Conservation (phyloP, 2,113 vertebrate genomes). For the Sphyrna mokarran region DNA sequence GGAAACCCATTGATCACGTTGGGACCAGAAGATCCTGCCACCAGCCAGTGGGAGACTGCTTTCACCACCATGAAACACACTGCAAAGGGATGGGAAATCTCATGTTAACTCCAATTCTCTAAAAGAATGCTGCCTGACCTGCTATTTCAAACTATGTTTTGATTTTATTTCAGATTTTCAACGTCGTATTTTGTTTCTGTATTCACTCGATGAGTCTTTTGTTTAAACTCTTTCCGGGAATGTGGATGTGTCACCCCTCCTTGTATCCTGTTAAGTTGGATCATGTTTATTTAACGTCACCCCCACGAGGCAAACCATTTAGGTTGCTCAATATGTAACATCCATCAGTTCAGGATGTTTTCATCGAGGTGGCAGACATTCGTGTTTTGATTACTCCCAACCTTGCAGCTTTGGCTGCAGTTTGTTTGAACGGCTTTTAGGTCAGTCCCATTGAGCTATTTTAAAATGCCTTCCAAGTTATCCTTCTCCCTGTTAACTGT, state of each 20-base stretch:
- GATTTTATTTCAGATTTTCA: too few relatives aligned
- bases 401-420: neutral
- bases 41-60: too few relatives aligned
- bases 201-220: neutral
- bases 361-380: neutral
- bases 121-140: too few relatives aligned
- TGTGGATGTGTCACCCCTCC: neutral
- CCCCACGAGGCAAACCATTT: neutral
- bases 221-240: neutral
- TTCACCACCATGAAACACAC: too few relatives aligned
- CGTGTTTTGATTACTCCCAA: neutral
- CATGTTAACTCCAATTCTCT: too few relatives aligned
- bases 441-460: neutral
- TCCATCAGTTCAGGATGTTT: neutral
- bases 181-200: neutral
- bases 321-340: neutral
- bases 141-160: too few relatives aligned
- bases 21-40: too few relatives aligned
- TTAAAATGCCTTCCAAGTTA: neutral
- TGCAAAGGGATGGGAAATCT: too few relatives aligned
- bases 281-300: neutral
- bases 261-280: neutral
- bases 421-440: neutral
- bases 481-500: neutral
- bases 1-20: too few relatives aligned